Base-by-base conservation (phyloP, 2,797 vertebrate species). In the Hoplostethus atlanticus region DNA sequence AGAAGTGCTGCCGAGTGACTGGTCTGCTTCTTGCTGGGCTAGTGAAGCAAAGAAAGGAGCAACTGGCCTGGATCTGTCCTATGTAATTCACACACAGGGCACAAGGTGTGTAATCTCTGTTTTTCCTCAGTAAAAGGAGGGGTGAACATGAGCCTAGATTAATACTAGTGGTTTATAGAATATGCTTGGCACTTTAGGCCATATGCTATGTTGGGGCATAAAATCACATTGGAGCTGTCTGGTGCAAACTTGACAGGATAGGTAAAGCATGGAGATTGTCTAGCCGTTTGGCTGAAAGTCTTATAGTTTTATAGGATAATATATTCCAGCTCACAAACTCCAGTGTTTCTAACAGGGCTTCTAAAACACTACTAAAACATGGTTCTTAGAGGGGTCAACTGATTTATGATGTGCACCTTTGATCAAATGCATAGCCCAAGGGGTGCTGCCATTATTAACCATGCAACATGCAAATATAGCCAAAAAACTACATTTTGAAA, bases 401-500 rank as follows among this genome's bases (percentile, higher is more conserved):
- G 31, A 63, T 34, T 58, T 66, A 42, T 11, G 11, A 11, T 2
- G 2, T 42, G 40, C 40, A 42, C 40, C 11, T 11, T 42, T 42
- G 1, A 42, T 42, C 10, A 42, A 11, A 42, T 42, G 40, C 40
- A 42, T 42, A 12, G 40, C 10, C 40, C 40, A 42, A 11, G 40
- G 40, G 40, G 10, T 13, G 40, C 11, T 42, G 40, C 40, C 21
- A 44, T 7, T 54, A 42, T 61, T 71, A 62, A 47, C 58, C 72
- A 8, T 53, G 52, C 68, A 46, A 53, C 30, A 68, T 66, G 53
- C 28, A 38, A 80, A 63, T 46, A 77, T 11, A 63, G 71, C 71
- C 55, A 74, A 53, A 36, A 68, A 80, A 46, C 21, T 66, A 64
- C 16, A 84, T 73, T 81, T 78, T 53, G 56, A 79, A 79, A 83